Evolutionary conservation across 2,888 invertebrate genomes (phyloP).

Genomic region (Torymus texanus): DNA sequence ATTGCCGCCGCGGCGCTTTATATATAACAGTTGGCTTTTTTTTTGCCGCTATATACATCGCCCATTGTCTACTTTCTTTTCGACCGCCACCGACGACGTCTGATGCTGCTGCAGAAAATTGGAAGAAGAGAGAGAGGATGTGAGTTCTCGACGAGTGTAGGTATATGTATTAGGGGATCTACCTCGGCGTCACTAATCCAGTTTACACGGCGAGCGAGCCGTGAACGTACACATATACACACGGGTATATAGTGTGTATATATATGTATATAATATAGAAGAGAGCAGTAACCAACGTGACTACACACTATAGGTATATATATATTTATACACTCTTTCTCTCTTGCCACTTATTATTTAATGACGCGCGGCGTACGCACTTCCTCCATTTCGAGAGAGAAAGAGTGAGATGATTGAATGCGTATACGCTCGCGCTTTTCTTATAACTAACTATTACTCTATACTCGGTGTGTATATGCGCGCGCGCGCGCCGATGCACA

Average conservation of each 20-base stretch:
- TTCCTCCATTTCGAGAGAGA: conserved; percentile 29
- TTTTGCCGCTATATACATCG: conserved; percentile 31
- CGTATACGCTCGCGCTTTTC: background rate
- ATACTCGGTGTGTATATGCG: background rate
- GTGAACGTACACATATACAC: conserved; percentile 60
- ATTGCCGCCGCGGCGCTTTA: conserved; percentile 20
- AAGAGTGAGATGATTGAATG: conserved; percentile 25
- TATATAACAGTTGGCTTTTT: conserved; percentile 37
- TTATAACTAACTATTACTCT: too few species aligned
- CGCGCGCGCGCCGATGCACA: background rate
- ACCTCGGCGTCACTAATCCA: conserved; percentile 67
- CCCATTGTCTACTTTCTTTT: too few species aligned
- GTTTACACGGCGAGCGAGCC: conserved; percentile 66
- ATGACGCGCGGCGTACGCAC: conserved; percentile 30
- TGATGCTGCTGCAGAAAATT: conserved; percentile 41
- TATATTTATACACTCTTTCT: conserved; percentile 10
- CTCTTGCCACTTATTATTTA: conserved; percentile 34
- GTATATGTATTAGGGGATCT: conserved; percentile 57
- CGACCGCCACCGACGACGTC: too few species aligned
- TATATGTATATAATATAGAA: background rate
- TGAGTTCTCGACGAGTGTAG: background rate
- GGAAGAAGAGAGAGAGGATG: conserved; percentile 45
- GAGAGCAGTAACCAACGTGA: background rate
- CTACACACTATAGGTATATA: background rate
- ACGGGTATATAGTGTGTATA: conserved; percentile 34